phyloP scores from a whole-genome alignment of 2,113 vertebrate species.

The Sturnira hondurensis region DNA sequence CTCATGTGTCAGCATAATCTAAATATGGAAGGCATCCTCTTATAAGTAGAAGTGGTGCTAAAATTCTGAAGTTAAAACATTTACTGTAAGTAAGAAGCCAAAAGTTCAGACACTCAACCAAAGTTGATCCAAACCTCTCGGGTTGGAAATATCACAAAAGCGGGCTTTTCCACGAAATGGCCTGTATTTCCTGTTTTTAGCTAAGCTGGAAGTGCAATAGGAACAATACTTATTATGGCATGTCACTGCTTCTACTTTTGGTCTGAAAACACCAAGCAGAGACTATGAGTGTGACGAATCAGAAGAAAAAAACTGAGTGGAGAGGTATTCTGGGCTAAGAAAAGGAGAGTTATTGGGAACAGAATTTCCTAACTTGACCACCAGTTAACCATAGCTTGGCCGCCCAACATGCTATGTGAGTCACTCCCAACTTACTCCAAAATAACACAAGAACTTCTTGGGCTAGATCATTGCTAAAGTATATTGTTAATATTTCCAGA shows the following conservation, averaged over 20 bases:
- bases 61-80: conserved; percentile 46
- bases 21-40: conserved; percentile 10
- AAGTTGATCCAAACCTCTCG: conserved; percentile 59
- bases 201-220: conserved; percentile 49
- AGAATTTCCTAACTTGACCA: conserved; percentile 72
- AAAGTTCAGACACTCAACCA: conserved; percentile 65
- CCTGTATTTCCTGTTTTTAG: conserved; percentile 64
- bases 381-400: conserved; percentile 67
- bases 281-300: conserved; percentile 60
- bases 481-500: conserved; percentile 57
- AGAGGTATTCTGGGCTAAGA: conserved; percentile 56
- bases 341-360: conserved; percentile 57
- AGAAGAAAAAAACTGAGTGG: conserved; percentile 53
- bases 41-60: conserved; percentile 27
- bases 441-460: conserved; percentile 63
- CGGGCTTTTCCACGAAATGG: conserved; percentile 44
- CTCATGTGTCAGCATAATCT: conserved; percentile 9
- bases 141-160: conserved; percentile 65
- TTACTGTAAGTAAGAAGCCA: conserved; percentile 63
- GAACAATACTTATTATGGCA: conserved; percentile 57
- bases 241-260: conserved; percentile 64
- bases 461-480: conserved; percentile 43
- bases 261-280: conserved; percentile 64
- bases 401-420: conserved; percentile 49
- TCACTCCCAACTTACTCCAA: conserved; percentile 66